Evolutionary conservation across 1,140 invertebrate genomes (phyloP), one percentile per base, ranked within the genome.

Genomic region (Danaus melanippus): DNA sequence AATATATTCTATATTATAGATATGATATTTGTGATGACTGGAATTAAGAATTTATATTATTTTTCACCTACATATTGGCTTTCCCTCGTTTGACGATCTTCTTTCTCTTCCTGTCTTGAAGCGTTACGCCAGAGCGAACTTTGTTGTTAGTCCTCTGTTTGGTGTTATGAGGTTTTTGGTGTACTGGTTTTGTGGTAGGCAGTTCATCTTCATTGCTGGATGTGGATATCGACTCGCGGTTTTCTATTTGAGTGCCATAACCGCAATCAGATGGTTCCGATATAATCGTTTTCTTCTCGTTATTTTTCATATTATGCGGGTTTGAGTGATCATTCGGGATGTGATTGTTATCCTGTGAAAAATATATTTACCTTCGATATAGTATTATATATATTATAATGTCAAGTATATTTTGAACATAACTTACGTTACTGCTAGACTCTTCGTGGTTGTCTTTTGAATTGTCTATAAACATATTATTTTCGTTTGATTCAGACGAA

Each of bases 171-270:
- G 90, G 90, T 72, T 92, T 92, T 60, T 91, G 90, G 69, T 92
- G 91, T 9, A 90, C 78, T 2, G 90, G 90, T 71, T 92, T 92
- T 54, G 88, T 84, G 17, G 86, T 66, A 0, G 89, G 90, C 10
- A 87, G 69, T 42, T 92, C 91, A 56, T 92, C 92, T 53, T 93
- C 92, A 64, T 92, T 92, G 62, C 92, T 92, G 5, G 92, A 93
- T 0, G 91, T 92, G 0, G 91, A 92, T 49, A 92, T 89, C 2
- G 90, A 90, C 68, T 90, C 91, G 60, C 89, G 89, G 52, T 89
- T 90, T 73, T 92, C 90, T 21, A 90, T 84, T 78, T 92, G 91
- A 0, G 91, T 92, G 7, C 80, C 90, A 69, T 92, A 92, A 15
- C 91, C 91, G 58, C 89, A 92, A 66, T 93, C 91, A 1, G 90